These are phyloP conservation scores for Tenthredo distinguenda DNA, from an alignment of 2,888 invertebrate species.

Conservation along the genomic window DNA sequence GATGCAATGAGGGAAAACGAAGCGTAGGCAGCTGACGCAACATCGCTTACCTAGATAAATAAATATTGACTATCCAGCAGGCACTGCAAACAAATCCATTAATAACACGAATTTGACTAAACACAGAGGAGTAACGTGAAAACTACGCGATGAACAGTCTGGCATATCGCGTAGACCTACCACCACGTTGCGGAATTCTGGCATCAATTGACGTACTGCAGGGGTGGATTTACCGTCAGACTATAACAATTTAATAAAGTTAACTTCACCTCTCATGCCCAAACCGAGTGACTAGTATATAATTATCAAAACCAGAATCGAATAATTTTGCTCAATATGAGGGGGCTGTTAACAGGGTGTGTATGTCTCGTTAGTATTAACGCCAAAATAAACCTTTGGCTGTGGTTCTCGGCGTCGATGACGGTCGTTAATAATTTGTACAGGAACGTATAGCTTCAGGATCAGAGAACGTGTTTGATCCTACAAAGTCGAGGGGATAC, in stretches of 20 bases:
- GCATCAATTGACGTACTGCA: slow-evolving; percentile 55
- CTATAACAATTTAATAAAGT: slow-evolving; percentile 71
- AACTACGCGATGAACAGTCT: not conserved
- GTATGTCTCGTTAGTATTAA: slow-evolving; percentile 62
- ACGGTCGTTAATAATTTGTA: slow-evolving; percentile 22
- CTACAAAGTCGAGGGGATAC: slow-evolving; percentile 28
- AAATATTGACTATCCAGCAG: slow-evolving; percentile 72
- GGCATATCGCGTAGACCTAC: slow-evolving; percentile 30
- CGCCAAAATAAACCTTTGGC: slow-evolving; percentile 64
- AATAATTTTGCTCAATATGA: slow-evolving; percentile 66
- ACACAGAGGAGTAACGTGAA: slow-evolving; percentile 55
- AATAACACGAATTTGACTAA: slow-evolving; percentile 72
- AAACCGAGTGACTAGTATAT: slow-evolving; percentile 55
- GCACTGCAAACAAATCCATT: slow-evolving; percentile 75
- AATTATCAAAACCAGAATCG: slow-evolving; percentile 70
- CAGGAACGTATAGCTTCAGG: slow-evolving; percentile 31
- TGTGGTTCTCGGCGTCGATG: slow-evolving; percentile 46
- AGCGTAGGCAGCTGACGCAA: slow-evolving; percentile 62
- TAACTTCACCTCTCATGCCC: slow-evolving; percentile 59
- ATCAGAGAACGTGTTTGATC: slow-evolving; percentile 59
- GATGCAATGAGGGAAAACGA: slow-evolving; percentile 24
- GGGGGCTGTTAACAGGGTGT: slow-evolving; percentile 53
- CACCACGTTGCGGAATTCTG: slow-evolving; percentile 55
- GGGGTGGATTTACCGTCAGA: slow-evolving; percentile 63
- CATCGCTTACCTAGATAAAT: slow-evolving; percentile 68